Conservation (phyloP, 2,888 invertebrate species). For the Thereva nobilitata region DNA sequence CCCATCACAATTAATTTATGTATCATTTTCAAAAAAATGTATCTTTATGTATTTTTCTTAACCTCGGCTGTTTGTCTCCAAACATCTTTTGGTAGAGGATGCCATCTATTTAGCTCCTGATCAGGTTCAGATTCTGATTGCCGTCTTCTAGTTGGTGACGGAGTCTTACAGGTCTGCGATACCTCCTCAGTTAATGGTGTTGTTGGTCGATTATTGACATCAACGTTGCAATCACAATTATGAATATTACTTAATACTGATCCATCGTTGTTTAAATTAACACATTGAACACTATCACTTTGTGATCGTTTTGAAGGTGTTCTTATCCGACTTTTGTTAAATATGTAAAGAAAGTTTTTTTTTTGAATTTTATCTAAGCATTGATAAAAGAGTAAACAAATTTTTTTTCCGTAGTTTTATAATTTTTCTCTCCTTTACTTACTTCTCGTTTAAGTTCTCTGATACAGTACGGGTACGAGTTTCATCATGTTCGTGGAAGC, state of each 20-base stretch:
- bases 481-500: constrained; percentile 72
- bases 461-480: constrained; percentile 49
- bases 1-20: no score
- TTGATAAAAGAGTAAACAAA: neutral
- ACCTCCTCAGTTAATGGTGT: constrained; percentile 12
- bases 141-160: constrained; percentile 30
- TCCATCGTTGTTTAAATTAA: constrained; percentile 7
- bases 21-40: no score
- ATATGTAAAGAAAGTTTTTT: constrained; percentile 16
- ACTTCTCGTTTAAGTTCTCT: constrained; percentile 39
- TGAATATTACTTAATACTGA: constrained; percentile 27
- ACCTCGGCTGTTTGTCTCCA: constrained; percentile 82
- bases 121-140: constrained; percentile 35
- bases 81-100: constrained; percentile 75
- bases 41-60: constrained; percentile 44
- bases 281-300: constrained; percentile 37
- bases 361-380: neutral
- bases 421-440: neutral
- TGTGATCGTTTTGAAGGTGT: constrained; percentile 34
- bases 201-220: neutral
- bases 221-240: constrained; percentile 34
- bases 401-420: constrained; percentile 1
- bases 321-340: constrained; percentile 11
- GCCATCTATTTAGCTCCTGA: constrained; percentile 61
- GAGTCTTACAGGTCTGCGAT: neutral